Conservation (phyloP, 1,140 invertebrate genomes). For the Cardiocondyla obscurior region DNA sequence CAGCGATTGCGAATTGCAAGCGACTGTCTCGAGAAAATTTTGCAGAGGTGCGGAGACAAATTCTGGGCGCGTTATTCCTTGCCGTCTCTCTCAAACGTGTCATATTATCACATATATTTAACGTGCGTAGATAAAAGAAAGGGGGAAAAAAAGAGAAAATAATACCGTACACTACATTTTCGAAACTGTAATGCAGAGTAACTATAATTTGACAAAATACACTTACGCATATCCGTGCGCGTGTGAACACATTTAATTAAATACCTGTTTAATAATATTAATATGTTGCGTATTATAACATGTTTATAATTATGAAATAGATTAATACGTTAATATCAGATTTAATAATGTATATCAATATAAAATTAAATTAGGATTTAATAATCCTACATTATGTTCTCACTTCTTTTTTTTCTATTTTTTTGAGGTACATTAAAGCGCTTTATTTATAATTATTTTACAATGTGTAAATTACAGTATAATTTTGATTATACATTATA, state of each 20-base stretch:
- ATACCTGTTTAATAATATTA: neutral
- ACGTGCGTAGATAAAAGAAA: neutral
- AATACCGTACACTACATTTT: neutral
- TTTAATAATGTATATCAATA: too few relatives aligned
- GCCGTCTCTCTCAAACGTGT: neutral
- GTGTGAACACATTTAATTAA: neutral
- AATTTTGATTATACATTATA: neutral
- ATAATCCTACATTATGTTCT: neutral
- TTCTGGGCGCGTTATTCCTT: neutral
- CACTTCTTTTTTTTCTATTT: neutral
- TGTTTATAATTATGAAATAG: conserved; percentile 4
- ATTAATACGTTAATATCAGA: conserved; percentile 26
- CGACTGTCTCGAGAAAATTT: conserved; percentile 14
- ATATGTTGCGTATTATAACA: neutral
- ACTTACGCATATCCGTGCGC: neutral
- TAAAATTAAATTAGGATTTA: neutral
- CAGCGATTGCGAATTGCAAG: conserved; percentile 14
- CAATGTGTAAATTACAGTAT: neutral
- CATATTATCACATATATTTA: neutral
- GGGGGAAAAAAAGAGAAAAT: too few relatives aligned
- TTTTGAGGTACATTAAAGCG: neutral
- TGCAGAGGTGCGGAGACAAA: neutral
- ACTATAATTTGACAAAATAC: neutral
- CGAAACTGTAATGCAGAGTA: neutral
- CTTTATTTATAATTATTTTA: neutral